Evolutionary conservation across 2,113 vertebrate species (phyloP).

Genomic region (Ginglymostoma cirratum): DNA sequence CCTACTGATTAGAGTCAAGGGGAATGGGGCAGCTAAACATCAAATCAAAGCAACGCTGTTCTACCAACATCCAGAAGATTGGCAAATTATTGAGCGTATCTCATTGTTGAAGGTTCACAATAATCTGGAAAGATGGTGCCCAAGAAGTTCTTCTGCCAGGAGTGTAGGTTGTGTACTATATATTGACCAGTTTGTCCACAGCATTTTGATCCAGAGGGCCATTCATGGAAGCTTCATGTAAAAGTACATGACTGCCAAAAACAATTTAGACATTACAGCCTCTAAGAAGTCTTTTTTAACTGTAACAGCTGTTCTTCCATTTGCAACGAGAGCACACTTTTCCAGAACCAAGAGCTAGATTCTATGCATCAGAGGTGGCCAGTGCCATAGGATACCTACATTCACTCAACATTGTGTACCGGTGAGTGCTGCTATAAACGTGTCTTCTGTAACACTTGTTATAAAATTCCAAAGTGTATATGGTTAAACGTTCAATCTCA

Average conservation of each 20-base stretch:
- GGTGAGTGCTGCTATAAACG: constrained; percentile 54
- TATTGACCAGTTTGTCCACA: not conserved
- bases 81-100: not conserved
- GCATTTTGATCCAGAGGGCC: not conserved
- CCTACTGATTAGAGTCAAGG: not conserved
- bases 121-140: not conserved
- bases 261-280: not conserved
- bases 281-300: not conserved
- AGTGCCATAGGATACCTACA: constrained; percentile 93
- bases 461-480: not conserved
- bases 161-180: not conserved
- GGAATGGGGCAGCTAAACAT: not conserved
- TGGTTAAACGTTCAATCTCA: not conserved
- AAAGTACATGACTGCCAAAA: not conserved
- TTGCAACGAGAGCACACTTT: constrained; percentile 87
- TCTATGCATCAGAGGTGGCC: constrained; percentile 85
- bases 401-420: constrained; percentile 92
- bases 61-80: not conserved
- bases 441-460: not conserved
- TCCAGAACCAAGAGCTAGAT: constrained; percentile 82
- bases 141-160: not conserved
- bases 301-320: constrained; percentile 84
- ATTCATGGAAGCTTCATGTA: not conserved
- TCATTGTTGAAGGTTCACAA: not conserved
- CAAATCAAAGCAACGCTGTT: not conserved